phyloP scores from a whole-genome alignment of 2,797 vertebrate species.

The Phrynocephalus vlangalii region DNA sequence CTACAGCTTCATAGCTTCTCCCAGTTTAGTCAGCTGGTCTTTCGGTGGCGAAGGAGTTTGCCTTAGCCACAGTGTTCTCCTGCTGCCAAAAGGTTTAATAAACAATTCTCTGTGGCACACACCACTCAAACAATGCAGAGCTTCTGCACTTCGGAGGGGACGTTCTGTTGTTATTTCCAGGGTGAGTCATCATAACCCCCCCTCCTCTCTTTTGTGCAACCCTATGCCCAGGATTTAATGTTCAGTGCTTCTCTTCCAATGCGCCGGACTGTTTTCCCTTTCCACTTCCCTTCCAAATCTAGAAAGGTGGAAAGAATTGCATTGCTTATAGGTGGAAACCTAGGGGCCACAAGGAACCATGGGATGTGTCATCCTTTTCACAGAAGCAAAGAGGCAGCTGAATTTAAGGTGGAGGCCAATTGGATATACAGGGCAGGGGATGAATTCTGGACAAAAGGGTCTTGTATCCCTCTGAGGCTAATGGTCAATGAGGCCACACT shows the following conservation, averaged over 20 bases:
- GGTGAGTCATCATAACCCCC: not conserved
- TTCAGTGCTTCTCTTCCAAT: not conserved
- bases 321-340: not conserved
- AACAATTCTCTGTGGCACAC: constrained; percentile 19
- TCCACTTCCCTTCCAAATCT: not conserved
- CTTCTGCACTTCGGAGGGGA: not conserved
- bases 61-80: constrained; percentile 4
- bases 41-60: constrained; percentile 2
- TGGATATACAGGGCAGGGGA: not conserved
- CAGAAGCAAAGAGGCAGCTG: not conserved
- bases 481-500: not conserved
- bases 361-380: not conserved
- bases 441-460: not conserved
- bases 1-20: constrained; percentile 25
- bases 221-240: not conserved
- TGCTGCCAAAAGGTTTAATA: constrained; percentile 33
- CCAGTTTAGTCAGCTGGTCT: constrained; percentile 22
- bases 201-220: not conserved
- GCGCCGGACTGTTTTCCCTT: not conserved
- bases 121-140: not conserved
- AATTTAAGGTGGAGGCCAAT: not conserved
- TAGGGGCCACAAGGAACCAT: not conserved
- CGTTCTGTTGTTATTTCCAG: not conserved
- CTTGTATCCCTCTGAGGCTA: not conserved
- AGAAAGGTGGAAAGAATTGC: not conserved